Conservation (phyloP, 2,888 invertebrate genomes). For the Phyllotreta cruciferae region DNA sequence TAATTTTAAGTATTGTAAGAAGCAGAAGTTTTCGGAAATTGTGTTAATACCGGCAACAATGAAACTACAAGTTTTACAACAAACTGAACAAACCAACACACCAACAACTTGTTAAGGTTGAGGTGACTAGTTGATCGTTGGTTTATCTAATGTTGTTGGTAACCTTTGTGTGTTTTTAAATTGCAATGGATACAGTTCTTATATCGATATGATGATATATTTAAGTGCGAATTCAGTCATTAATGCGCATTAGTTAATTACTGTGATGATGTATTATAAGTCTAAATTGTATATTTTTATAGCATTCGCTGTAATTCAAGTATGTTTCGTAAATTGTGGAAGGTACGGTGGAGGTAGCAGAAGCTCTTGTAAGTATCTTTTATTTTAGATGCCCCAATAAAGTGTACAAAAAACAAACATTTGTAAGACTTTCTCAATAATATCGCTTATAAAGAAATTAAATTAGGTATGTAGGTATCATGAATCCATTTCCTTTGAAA, state of each 20-base stretch:
- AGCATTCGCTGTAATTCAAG: conserved; percentile 5
- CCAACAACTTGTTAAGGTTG: conserved; percentile 5
- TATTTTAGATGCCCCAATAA: too few relatives aligned
- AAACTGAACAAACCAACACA: neutral
- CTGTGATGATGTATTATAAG: conserved; percentile 22
- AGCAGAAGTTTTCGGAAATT: too few relatives aligned
- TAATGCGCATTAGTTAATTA: neutral
- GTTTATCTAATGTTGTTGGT: conserved; percentile 12
- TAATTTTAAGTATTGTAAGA: too few relatives aligned
- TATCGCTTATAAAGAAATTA: neutral
- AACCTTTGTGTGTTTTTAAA: conserved; percentile 15
- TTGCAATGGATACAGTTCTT: neutral
- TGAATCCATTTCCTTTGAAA: too few relatives aligned
- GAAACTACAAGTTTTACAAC: neutral
- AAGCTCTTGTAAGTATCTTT: conserved; percentile 18
- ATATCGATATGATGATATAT: conserved; percentile 1
- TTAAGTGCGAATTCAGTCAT: conserved; percentile 1
- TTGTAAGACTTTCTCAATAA: neutral
- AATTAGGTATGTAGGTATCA: too few relatives aligned
- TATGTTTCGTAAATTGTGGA: conserved; percentile 19
- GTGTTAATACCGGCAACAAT: neutral
- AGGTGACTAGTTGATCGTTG: conserved; percentile 5
- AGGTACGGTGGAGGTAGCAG: conserved; percentile 19
- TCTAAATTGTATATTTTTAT: conserved; percentile 2
- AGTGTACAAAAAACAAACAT: neutral